Evolutionary conservation across 1,140 invertebrate genomes (phyloP).

Genomic region (Papilio aristodemus): DNA sequence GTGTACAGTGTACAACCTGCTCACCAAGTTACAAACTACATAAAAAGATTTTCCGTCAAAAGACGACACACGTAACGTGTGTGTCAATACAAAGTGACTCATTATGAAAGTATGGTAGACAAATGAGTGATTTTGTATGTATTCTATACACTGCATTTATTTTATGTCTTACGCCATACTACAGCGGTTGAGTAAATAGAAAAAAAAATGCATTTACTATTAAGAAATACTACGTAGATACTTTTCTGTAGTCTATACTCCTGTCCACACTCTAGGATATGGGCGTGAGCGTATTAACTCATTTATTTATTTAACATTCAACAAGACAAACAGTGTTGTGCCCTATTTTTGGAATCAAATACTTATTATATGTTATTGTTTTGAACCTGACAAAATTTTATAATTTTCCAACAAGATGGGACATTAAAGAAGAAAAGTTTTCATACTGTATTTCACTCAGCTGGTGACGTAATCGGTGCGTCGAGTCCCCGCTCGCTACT

Average conservation of each 20-base stretch:
- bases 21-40: no score
- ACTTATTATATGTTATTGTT: no score
- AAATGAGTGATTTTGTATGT: background rate
- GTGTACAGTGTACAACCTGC: no score
- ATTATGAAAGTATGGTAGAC: background rate
- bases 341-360: no score
- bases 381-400: no score
- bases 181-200: background rate
- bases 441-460: background rate
- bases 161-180: background rate
- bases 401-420: background rate
- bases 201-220: background rate
- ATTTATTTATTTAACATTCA: no score
- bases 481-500: conserved; percentile 43
- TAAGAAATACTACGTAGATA: no score
- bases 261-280: no score
- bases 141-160: background rate
- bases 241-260: no score
- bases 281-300: no score
- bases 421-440: background rate
- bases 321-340: no score
- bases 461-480: conserved; percentile 53
- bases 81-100: background rate
- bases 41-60: background rate
- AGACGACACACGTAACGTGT: background rate